Base-by-base conservation (phyloP, 37 sponge, comb jelly and placozoan species). In the Geodia barretti region DNA sequence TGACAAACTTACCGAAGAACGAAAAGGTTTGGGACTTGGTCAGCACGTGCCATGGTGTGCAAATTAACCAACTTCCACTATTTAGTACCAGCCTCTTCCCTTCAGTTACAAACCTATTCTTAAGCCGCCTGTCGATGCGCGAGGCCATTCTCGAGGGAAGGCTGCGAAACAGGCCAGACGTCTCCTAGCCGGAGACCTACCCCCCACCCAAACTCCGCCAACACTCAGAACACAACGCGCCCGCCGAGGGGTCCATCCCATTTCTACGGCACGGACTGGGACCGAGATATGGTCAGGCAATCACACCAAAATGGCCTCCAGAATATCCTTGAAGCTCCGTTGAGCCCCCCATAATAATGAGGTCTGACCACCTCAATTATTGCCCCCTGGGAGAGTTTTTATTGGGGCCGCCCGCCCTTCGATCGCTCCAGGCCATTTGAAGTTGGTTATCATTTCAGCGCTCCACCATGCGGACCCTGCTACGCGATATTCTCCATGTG, bases 261-360 rank as follows among this genome's bases (percentile, higher is more conserved):
- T n/a, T n/a, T n/a, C n/a, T n/a, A n/a, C n/a, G n/a, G n/a, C n/a
- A n/a, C n/a, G n/a, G n/a, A n/a, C 74, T 97, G 29, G 97, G 87
- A 23, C 84, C 37, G 90, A 64, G 97, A 97, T 68, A 70, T 97
- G 0, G 54, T 91, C 37, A 41, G 72, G 24, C 85, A 85, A 70
- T 63, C 83, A 11, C 78, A 41, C 36, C 81, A 82, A 68, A 60
- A 30, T 21, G 80, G 69, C 1, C 36, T 89, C 64, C 76, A 87
- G 47, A 26, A 60, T 21, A 33, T 79, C 0, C 43, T 73, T 26
- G 75, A n/a, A 80, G 8, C 39, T 73, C 5, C 41, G 79, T n/a
- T 79, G 40, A 72, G 82, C 7, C 14, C 54, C 54, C 54, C 14
- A 7, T 47, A 47, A 47, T 14, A 7, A 47, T 7, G 54, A 47